Evolutionary conservation across 2,888 invertebrate species (phyloP), one percentile per base, ranked within the genome.

Genomic region (Amblyjoppa proteus): DNA sequence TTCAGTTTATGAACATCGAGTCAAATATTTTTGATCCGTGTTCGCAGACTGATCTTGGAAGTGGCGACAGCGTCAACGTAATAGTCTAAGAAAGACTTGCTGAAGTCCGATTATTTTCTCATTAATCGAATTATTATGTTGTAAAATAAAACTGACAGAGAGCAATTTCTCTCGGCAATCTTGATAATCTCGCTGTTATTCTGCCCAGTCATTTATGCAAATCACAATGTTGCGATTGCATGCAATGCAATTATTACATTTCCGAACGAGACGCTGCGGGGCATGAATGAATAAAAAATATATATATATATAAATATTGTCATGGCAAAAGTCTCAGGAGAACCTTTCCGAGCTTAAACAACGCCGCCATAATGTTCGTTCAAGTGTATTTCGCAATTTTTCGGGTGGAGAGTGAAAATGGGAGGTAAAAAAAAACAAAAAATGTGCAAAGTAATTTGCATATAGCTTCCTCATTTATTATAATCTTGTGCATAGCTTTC

Each of bases 191-290:
- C 28, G 0, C 45, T 64, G 20, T 6, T 61, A 64, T 64, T 28
- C 74, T 45, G 58, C 61, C 45, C 28, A 41, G 74, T 75, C 64
- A 75, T 64, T 64, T 28, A 61, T 64, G 49, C 61, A 28, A 75
- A 64, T 31, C 13, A 28, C 61, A 11, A 13, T 4, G 31, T 56
- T 9, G 31, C 1, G 61, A 13, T 61, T 61, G 61, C 61, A 31
- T 61, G 20, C 20, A 64, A 64, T 20, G 20, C 20, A 64, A 31
- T 64, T 64, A 64, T 34, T 16, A 34, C 16, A 31, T 16, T 31
- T 64, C 34, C 11, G 28, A 28, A 3, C 28, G 41, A 6, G 64
- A 25, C 34, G 75, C 64, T 31, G 61, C 31, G 13, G 61, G 5
- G 0, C 13, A 4, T 20, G 56, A 56, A 56, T 25, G 4, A 56